Evolutionary conservation across 35 echinoderm and acorn worm species (phyloP), one percentile per base, ranked within the genome.

Genomic region (Amphiura filiformis): DNA sequence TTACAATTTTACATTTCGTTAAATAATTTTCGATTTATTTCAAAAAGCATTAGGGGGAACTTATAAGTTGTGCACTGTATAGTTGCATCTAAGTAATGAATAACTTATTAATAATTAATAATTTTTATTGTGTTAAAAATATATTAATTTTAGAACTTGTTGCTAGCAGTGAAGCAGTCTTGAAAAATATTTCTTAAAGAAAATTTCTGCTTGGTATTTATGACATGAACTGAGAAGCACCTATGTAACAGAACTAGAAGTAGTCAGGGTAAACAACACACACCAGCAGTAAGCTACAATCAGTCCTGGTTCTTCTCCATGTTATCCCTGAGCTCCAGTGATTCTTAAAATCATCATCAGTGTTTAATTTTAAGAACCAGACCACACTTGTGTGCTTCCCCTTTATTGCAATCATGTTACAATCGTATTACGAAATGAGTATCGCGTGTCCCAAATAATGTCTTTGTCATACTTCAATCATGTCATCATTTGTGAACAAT

Each of bases 291-390:
- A n/a, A n/a, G n/a, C n/a, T n/a, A n/a, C n/a, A n/a, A n/a, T n/a
- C n/a, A n/a, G n/a, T n/a, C 61, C 84, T 18, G 89, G 95, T 37
- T 70, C 81, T 7, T 52, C 44, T 52, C 44, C 44, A 11, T 52
- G 44, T 52, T 7, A 52, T 7, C 44, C 44, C 44, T 52, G 44
- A 0, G 61, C 70, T 30, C 65, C 91, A 23, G 80, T 80, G 37
- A 87, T 41, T 36, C 86, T 97, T 44, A 49, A 93, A 76, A 14
- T 97, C 91, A 89, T 97, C 95, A 86, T 91, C 88, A 0, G 39
- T 76, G 75, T 85, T 87, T 78, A 93, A 91, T 32, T 30, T 91
- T n/a, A n/a, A n/a, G n/a, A n/a, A n/a, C n/a, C n/a, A n/a, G n/a
- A n/a, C n/a, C n/a, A n/a, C n/a, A n/a, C n/a, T n/a, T n/a, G n/a